Base-by-base conservation (phyloP, 2,888 invertebrate genomes). In the Tromatobia lineatoria region DNA sequence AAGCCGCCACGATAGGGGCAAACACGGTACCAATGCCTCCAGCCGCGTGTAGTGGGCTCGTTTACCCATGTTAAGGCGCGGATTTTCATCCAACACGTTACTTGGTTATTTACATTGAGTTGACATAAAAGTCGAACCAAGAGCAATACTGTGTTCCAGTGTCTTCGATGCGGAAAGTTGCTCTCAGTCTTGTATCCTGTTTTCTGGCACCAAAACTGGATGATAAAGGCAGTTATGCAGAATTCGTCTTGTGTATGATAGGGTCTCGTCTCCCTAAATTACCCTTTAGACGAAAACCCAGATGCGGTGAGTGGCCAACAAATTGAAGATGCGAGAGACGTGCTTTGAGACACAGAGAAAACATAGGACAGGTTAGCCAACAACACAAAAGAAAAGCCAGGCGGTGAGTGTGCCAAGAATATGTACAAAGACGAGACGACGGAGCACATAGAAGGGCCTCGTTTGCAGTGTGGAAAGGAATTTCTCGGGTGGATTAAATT, bases 101-200 rank as follows among this genome's bases (percentile, higher is more conserved):
- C 80, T 85, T 86, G 80, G 86, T 88, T 88, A 87, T 85, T 87
- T 88, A 85, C 82, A 88, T 88, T 82, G 86, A 87, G 82, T 70
- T 61, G 73, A 74, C 85, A 86, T 86, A 82, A 88, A n/a, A 70
- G 70, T 69, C 73, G 42, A 82, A 64, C 57, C 64, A 47, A 70
- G 75, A 73, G 59, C 18, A 59, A 50, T 20, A 71, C 61, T 79
- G 80, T 83, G 74, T 80, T 64, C 45, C 61, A 75, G 81, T 66
- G 77, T 70, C 52, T 13, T 54, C 8, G 67, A 38, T 34, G 34
- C 29, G 15, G 38, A 29, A 54, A 54, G 6, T 18, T 61, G 38
- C 59, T 45, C 50, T n/a, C 15, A 42, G 38, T 29, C 74, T 57
- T 29, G 57, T 29, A 64, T 66, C 34, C 42, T 59, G 59, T 75